A percentile compares a stretch with the other conserved stretches of the same genome.
Evolutionary conservation across 1,140 invertebrate species (phyloP).

Genomic region (Diachasmimorpha longicaudata): DNA sequence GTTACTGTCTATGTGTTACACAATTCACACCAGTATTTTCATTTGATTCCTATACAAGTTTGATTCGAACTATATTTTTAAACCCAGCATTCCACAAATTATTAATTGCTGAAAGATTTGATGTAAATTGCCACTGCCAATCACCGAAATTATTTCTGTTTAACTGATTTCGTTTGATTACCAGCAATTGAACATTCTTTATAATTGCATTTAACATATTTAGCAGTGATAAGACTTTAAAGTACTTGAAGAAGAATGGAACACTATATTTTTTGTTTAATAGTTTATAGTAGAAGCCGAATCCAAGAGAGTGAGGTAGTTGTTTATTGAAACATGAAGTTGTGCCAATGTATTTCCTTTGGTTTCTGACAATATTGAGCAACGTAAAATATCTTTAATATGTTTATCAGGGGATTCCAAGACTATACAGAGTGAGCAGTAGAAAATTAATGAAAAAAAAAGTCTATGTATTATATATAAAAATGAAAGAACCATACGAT

Average conservation of each 20-base stretch:
- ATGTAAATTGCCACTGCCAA: not conserved
- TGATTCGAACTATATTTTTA: not conserved
- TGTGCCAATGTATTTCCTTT: not conserved
- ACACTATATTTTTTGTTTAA: not conserved
- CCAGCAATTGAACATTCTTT: not conserved
- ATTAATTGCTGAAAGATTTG: not conserved
- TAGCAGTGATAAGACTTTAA: not conserved
- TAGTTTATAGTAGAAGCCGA: not conserved
- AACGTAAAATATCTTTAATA: not conserved
- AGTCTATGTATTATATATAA: not conserved
- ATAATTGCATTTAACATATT: not conserved
- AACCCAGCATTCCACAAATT: not conserved
- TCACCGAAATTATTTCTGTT: not conserved
- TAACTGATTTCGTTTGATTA: not conserved
- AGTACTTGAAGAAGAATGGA: not conserved
- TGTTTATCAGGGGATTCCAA: not conserved
- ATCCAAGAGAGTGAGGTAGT: not conserved
- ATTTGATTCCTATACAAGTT: not conserved
- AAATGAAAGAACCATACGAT: constrained; percentile 12
- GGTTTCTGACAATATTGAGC: not conserved
- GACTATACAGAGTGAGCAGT: not conserved
- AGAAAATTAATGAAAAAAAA: not conserved
- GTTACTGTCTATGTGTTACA: not conserved
- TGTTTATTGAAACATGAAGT: not conserved
- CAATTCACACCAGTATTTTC: not conserved